Percentiles rank a stretch among this genome's conserved stretches.
phyloP scores from a whole-genome alignment of 2,113 vertebrate genomes.

The Carollia perspicillata region DNA sequence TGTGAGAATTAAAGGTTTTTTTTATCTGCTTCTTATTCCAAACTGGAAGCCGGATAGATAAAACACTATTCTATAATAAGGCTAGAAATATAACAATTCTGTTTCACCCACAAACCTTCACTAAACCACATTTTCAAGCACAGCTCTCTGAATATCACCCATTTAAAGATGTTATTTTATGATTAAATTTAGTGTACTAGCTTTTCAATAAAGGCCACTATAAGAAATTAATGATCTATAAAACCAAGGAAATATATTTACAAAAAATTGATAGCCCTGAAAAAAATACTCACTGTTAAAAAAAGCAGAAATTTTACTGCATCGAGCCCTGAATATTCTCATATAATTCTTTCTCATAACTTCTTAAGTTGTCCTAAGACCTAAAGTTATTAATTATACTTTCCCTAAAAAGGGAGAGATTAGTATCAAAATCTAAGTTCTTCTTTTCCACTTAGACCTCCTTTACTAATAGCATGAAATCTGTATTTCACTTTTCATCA shows the following conservation, averaged over 20 bases:
- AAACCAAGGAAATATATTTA: constrained; percentile 4
- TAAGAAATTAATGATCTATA: not conserved
- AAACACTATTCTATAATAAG: constrained; percentile 13
- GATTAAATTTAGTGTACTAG: not conserved
- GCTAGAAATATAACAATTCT: not conserved
- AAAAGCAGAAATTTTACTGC: not conserved
- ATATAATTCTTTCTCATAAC: not conserved
- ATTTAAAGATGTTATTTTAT: not conserved
- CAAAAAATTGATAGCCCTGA: not conserved
- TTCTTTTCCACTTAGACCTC: not conserved
- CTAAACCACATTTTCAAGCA: not conserved
- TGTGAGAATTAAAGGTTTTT: not conserved
- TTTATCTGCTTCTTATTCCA: not conserved
- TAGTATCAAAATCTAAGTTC: constrained; percentile 19
- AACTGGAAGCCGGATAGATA: not conserved
- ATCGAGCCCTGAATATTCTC: not conserved
- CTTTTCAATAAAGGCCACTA: constrained; percentile 7
- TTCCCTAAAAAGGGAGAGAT: not conserved
- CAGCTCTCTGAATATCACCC: not conserved
- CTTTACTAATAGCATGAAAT: not conserved
- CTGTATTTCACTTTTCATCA: not conserved
- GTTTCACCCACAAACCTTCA: not conserved
- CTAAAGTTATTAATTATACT: not conserved
- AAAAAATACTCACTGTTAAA: not conserved
- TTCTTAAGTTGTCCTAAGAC: not conserved